Base-by-base conservation (phyloP, 1,140 invertebrate genomes). In the Cotesia chilonis region DNA sequence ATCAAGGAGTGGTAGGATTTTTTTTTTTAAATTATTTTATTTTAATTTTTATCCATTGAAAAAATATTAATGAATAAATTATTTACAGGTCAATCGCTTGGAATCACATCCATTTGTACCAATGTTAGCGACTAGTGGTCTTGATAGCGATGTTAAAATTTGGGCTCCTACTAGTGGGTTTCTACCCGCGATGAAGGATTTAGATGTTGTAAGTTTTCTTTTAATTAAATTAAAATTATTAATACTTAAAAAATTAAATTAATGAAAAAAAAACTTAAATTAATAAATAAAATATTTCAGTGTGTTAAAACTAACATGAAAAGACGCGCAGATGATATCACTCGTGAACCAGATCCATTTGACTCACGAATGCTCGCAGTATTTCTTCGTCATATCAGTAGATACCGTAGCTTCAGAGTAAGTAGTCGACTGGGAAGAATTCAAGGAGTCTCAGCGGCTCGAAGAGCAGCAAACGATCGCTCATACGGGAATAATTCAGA, bases 131-230 rank as follows among this genome's bases (percentile, higher is more conserved):
- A 96, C 96, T 0, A 95, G 94, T 87, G 96, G 97, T 3, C 87
- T 98, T 3, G 96, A 98, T 87, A 91, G 92, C 79, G 94, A 96
- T 83, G 92, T 98, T 3, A 99, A 98, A 88, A 92, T 99, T 60
- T 98, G 96, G 96, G 89, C 94, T 17, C 96, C 96, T 4, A 92
- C 90, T 0, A 88, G 89, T 73, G 89, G 92, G 72, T 86, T 90
- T 51, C 90, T 90, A 3, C 89, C 89, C 1, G 70, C 80, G 38
- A 75, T 90, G 66, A 78, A 83, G 5, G 84, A 87, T 28, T 81
- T 93, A n/a, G 84, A 84, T 78, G 81, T 78, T 70, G 90, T 91
- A 83, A 78, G 77, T 77, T 61, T 70, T 64, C 35, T 52, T 70
- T 9, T 61, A 2, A 7, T 61, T 28, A 47, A 28, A 70, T 54